Evolutionary conservation across 2,113 vertebrate genomes (phyloP).

Genomic region (Nesoenas mayeri): DNA sequence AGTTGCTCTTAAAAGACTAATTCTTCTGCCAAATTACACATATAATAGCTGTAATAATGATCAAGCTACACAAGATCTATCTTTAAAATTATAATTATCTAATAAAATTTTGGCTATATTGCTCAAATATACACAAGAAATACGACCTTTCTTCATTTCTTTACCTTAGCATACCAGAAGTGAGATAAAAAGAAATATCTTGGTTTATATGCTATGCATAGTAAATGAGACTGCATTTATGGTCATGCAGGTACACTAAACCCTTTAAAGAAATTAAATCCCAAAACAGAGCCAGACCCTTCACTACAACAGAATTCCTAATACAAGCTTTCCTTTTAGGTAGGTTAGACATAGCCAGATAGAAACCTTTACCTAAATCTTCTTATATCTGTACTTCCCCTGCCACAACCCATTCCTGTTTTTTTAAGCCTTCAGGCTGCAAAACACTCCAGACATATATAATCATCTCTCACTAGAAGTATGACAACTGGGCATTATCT

Average conservation of each 20-base stretch:
- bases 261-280: background rate
- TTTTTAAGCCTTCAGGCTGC: background rate
- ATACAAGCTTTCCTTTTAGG: background rate
- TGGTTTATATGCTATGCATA: background rate
- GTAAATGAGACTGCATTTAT: background rate
- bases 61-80: background rate
- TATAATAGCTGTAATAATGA: background rate
- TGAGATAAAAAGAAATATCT: background rate
- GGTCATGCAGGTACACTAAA: background rate
- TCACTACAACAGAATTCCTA: background rate
- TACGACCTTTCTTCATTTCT: background rate
- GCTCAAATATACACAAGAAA: background rate
- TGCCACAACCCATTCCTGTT: fast-evolving
- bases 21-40: background rate
- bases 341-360: background rate
- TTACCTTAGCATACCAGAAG: background rate
- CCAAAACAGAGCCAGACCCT: background rate
- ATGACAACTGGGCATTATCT: background rate
- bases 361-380: background rate
- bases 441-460: background rate
- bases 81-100: background rate
- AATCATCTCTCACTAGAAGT: background rate
- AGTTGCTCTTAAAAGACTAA: background rate
- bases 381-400: background rate
- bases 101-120: background rate